phyloP scores from a whole-genome alignment of 1,140 invertebrate genomes.

The Lepidurus apus region DNA sequence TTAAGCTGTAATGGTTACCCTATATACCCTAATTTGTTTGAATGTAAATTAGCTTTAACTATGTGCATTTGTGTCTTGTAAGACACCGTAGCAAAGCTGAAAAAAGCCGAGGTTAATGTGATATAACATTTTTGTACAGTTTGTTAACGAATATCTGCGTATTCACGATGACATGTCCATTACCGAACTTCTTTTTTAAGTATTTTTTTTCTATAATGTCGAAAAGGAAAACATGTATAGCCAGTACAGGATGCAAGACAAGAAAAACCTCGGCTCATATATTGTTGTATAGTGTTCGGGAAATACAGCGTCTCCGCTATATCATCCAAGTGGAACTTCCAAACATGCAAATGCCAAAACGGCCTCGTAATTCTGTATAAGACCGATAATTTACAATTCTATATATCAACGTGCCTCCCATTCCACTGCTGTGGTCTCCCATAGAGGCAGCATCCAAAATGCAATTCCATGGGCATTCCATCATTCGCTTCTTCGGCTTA shows the following conservation, averaged over 20 bases:
- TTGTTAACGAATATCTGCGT: too few relatives aligned
- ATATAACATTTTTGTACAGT: too few relatives aligned
- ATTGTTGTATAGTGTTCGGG: background rate
- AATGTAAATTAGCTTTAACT: background rate
- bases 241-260: background rate
- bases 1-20: background rate
- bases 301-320: background rate
- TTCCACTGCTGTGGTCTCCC: too few relatives aligned
- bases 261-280: background rate
- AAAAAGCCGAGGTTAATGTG: too few relatives aligned
- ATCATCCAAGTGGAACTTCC: background rate
- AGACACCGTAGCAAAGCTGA: background rate
- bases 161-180: too few relatives aligned
- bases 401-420: too few relatives aligned
- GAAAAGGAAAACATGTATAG: background rate
- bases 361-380: too few relatives aligned
- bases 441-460: too few relatives aligned
- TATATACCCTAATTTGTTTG: background rate
- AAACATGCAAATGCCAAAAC: background rate
- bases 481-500: too few relatives aligned
- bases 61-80: background rate
- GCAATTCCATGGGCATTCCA: too few relatives aligned
- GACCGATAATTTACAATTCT: too few relatives aligned
- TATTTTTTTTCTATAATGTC: background rate
- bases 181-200: background rate